Conservation (phyloP, 1,140 invertebrate species). For the Leptopilina clavipes region DNA sequence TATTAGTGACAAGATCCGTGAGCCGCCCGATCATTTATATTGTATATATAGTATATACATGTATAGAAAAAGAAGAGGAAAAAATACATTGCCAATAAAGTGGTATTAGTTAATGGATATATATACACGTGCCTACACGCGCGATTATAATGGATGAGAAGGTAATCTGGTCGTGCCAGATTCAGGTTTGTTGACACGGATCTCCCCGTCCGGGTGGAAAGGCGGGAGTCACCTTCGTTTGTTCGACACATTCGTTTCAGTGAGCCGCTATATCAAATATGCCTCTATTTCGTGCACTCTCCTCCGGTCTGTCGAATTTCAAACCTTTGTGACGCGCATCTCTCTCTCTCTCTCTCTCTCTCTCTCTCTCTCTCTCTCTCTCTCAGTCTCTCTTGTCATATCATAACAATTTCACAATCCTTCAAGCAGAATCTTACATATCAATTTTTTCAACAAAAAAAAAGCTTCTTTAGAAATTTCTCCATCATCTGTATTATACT, state of each 20-base stretch:
- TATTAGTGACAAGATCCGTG: slow-evolving; percentile 38
- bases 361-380: no score
- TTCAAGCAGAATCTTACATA: not conserved
- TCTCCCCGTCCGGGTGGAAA: slow-evolving; percentile 51
- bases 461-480: no score
- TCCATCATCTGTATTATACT: no score
- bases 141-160: slow-evolving; percentile 52
- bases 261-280: slow-evolving; percentile 24
- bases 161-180: slow-evolving; percentile 51
- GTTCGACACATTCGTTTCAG: slow-evolving; percentile 47
- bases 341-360: no score
- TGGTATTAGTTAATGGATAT: slow-evolving; percentile 47
- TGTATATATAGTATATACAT: slow-evolving; percentile 12
- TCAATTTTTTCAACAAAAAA: not conserved
- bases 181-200: slow-evolving; percentile 55
- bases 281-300: not conserved
- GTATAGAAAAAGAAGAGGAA: slow-evolving; percentile 8
- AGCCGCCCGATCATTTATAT: slow-evolving; percentile 39
- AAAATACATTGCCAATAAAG: slow-evolving; percentile 43
- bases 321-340: no score
- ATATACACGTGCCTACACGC: slow-evolving; percentile 37
- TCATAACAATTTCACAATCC: no score
- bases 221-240: slow-evolving; percentile 47
- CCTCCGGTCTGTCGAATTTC: no score
- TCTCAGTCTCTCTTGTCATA: no score